Conservation (phyloP, 2,113 vertebrate species). For the Ceyx cyanopectus region DNA sequence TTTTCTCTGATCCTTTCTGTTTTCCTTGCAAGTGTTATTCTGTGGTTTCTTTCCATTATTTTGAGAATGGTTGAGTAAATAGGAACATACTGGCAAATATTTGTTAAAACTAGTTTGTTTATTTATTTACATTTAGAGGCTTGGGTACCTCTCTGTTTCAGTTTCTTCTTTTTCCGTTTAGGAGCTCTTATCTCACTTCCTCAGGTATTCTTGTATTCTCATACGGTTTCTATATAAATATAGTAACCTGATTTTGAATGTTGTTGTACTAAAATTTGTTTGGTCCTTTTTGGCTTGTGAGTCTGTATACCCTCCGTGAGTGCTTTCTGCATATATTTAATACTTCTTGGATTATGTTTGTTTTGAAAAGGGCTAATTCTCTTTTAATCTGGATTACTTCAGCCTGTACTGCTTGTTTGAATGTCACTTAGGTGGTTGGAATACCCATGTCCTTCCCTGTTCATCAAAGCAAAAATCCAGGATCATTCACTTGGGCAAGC, state of each 20-base stretch:
- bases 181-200: not conserved
- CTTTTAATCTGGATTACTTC: not conserved
- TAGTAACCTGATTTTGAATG: not conserved
- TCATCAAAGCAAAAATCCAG: not conserved
- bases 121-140: not conserved
- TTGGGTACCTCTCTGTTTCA: not conserved
- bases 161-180: not conserved
- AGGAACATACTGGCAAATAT: not conserved
- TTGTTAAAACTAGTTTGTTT: not conserved
- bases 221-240: not conserved
- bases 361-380: not conserved
- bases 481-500: not conserved
- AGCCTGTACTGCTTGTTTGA: not conserved
- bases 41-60: not conserved
- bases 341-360: not conserved
- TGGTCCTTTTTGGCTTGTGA: not conserved
- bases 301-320: not conserved
- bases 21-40: not conserved
- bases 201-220: not conserved
- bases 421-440: not conserved
- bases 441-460: not conserved
- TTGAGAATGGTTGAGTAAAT: not conserved
- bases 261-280: not conserved
- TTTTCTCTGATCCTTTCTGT: not conserved
- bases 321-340: not conserved